Evolutionary conservation across 1,140 invertebrate species (phyloP), one percentile per base, ranked within the genome.

Genomic region (Brachionus rotundiformis): DNA sequence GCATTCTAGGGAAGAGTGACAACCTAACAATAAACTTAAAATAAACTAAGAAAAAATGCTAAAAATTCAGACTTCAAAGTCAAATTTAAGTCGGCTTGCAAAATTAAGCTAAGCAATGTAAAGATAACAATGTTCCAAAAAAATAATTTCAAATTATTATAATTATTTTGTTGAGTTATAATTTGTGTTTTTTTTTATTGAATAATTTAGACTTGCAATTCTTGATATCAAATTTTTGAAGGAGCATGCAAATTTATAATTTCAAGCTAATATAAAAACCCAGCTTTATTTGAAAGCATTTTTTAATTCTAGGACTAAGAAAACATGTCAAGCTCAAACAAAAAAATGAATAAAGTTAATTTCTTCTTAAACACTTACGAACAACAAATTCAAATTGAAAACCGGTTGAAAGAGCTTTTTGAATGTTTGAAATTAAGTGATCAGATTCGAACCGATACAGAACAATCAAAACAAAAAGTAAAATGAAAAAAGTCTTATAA

Each of bases 71-170:
- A 68, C 5, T 19, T 11, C 33, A 63, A 63, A 63, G 61, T 33
- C 33, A 71, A 68, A 44, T 73, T 73, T 73, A 39, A 44, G 23
- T 44, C 25, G 11, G 36, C 16, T 44, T 44, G 6, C 7, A n/a
- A 23, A 44, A 44, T 73, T 25, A 44, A 5, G 2, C 19, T 25
- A 73, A 73, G 19, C 33, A 41, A 73, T 1, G 19, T 25, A 73
- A 73, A 73, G 39, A 23, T 19, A 73, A 23, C 23, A 47, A 44
- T 44, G 19, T 73, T 44, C 6, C 44, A 44, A 25, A 44, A 47
- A 73, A 73, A 73, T 73, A 31, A 44, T 41, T 47, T 73, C 16
- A 73, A 73, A 73, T 73, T 73, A 73, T 73, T 44, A 73, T 73
- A 31, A 73, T 73, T 31, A 73, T 73, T 73, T 31, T 25, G 36